Percentiles rank a stretch among this genome's conserved stretches.
Evolutionary conservation across 2,113 vertebrate genomes (phyloP).

Genomic region (Acrocephalus kingi): DNA sequence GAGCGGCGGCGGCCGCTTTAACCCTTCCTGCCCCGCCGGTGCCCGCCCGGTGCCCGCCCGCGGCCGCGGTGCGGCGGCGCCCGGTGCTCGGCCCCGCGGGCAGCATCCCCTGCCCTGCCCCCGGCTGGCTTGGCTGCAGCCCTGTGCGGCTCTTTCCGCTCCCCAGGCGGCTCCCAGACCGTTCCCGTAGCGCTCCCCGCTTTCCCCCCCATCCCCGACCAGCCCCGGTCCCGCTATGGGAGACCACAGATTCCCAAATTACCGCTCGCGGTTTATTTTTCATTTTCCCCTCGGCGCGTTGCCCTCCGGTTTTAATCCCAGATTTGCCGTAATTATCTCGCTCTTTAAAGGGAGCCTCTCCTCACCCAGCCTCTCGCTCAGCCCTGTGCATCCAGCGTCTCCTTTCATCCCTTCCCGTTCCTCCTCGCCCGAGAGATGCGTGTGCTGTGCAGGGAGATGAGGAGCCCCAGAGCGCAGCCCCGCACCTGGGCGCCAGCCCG

Average conservation of each 20-base stretch:
- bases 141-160: not conserved
- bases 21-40: not conserved
- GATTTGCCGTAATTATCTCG: not conserved
- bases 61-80: not conserved
- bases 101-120: not conserved
- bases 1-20: not conserved
- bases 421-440: not conserved
- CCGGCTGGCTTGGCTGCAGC: not conserved
- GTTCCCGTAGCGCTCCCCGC: accelerated
- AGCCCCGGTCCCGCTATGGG: accelerated
- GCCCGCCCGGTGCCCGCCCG: not conserved
- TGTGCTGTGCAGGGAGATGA: not conserved
- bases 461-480: not conserved
- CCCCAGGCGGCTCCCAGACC: not conserved
- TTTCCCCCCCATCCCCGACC: not conserved
- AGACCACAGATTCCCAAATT: not conserved
- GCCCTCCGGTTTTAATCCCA: not conserved
- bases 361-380: not conserved
- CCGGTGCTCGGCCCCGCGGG: not conserved
- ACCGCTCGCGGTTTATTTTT: not conserved
- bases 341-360: not conserved
- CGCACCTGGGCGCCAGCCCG: not conserved
- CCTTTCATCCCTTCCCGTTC: not conserved
- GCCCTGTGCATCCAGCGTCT: not conserved
- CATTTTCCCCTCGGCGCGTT: too few relatives aligned